Conservation (phyloP, 2,113 vertebrate genomes). For the Ibidorhyncha struthersii region DNA sequence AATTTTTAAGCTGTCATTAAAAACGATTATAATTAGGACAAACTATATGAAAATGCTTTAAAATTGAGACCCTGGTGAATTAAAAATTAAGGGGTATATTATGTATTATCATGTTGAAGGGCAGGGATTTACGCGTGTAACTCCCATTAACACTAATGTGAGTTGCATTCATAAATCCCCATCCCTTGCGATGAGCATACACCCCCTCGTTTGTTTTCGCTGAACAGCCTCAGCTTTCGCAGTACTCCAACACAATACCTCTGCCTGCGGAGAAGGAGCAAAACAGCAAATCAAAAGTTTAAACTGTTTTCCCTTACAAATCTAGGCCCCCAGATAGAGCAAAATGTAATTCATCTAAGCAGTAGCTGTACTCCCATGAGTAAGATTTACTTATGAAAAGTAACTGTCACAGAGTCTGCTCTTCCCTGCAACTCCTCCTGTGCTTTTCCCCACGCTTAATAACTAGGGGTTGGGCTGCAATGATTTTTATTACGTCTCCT, state of each 20-base stretch:
- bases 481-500: neutral
- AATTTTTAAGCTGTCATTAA: constrained; percentile 85
- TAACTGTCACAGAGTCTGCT: neutral
- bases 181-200: neutral
- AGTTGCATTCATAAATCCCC: constrained; percentile 63
- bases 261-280: neutral
- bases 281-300: neutral
- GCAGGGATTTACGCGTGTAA: constrained; percentile 67
- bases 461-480: neutral
- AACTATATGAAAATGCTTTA: constrained; percentile 82
- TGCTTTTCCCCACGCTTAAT: neutral
- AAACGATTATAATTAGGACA: constrained; percentile 83
- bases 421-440: neutral
- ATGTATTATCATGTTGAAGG: constrained; percentile 77
- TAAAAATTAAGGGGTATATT: constrained; percentile 81
- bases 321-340: neutral
- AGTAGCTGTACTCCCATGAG: neutral
- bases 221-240: neutral
- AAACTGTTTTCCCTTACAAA: constrained; percentile 14
- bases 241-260: neutral
- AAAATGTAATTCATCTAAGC: neutral
- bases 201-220: constrained; percentile 21
- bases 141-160: constrained; percentile 68
- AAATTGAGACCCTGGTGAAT: constrained; percentile 80
- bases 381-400: neutral